These are phyloP conservation scores for Hirudo medicinalis DNA, from an alignment of 1,140 invertebrate genomes.

Conservation along the genomic window DNA sequence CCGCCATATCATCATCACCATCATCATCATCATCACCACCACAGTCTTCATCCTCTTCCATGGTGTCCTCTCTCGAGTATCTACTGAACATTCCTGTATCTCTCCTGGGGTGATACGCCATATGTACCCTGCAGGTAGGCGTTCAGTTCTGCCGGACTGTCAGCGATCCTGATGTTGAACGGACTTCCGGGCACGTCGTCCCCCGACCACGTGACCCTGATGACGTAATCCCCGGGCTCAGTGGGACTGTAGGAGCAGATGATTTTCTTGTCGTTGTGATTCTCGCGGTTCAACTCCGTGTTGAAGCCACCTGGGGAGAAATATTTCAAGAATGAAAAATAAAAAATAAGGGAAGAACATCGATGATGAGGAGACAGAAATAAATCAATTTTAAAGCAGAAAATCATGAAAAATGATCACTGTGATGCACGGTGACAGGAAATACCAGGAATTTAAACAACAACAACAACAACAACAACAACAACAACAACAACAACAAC, in stretches of 20 bases:
- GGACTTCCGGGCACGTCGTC: constrained; percentile 81
- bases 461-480: too few species aligned
- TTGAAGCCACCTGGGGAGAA: constrained; percentile 68
- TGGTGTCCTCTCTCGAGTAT: neutral
- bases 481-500: too few species aligned
- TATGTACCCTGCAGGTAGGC: constrained; percentile 33
- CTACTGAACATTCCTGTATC: too few species aligned
- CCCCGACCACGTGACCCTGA: constrained; percentile 95
- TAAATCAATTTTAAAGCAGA: too few species aligned
- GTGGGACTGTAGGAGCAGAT: constrained; percentile 91
- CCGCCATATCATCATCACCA: neutral
- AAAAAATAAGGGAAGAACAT: too few species aligned
- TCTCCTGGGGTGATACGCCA: neutral
- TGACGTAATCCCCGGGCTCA: constrained; percentile 94
- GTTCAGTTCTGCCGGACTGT: constrained; percentile 42
- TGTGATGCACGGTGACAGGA: too few species aligned
- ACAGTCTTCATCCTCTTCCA: neutral
- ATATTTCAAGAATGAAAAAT: neutral
- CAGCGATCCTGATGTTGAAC: constrained; percentile 47
- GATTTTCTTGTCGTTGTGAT: constrained; percentile 92
- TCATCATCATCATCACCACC: neutral
- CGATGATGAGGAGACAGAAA: too few species aligned
- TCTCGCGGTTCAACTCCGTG: constrained; percentile 98
- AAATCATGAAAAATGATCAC: too few species aligned
- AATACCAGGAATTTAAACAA: too few species aligned